Conservation (phyloP, 2,888 invertebrate genomes). For the Stramonita haemastoma region DNA sequence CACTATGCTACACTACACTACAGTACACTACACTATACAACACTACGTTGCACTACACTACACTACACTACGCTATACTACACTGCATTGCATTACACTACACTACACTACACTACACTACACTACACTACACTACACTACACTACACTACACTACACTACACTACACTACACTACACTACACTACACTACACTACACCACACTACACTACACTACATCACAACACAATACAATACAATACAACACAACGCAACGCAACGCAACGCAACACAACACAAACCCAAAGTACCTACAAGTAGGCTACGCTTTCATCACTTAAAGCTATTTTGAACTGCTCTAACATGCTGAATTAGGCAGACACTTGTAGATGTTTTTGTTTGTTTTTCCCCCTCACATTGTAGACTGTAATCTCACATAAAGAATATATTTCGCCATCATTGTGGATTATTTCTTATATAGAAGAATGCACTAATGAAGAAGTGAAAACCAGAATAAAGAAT, state of each 20-base stretch:
- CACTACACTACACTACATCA: background rate
- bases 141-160: background rate
- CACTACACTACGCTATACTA: background rate
- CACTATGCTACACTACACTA: background rate
- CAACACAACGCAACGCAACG: background rate
- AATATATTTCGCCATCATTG: too few relatives aligned
- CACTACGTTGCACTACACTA: background rate
- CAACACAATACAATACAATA: background rate
- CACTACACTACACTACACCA: background rate
- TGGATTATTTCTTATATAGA: too few relatives aligned
- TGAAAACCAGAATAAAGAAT: too few relatives aligned
- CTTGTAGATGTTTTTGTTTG: too few relatives aligned
- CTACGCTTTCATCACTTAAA: too few relatives aligned
- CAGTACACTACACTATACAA: background rate
- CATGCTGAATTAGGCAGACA: too few relatives aligned
- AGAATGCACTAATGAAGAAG: too few relatives aligned
- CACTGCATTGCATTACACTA: background rate
- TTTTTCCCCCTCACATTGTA: too few relatives aligned
- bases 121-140: background rate
- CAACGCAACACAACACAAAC: background rate
- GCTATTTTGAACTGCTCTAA: too few relatives aligned
- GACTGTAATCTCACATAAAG: too few relatives aligned
- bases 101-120: background rate
- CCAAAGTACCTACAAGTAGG: too few relatives aligned
- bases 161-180: background rate